Base-by-base conservation (phyloP, 2,797 vertebrate species). In the Malurus splendens region DNA sequence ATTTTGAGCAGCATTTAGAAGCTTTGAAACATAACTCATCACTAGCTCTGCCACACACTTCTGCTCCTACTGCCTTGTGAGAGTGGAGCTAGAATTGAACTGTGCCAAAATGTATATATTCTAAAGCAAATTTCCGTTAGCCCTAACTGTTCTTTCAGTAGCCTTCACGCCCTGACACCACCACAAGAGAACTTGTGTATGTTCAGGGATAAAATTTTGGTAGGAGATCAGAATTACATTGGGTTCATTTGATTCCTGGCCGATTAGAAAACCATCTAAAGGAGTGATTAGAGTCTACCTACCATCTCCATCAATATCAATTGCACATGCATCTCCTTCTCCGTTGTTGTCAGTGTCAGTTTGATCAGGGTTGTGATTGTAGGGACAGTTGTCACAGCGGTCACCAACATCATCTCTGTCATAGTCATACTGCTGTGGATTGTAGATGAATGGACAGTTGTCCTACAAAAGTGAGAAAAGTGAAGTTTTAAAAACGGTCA, bases 271-370 rank as follows among this genome's bases (percentile, higher is more conserved):
- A 38, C 36, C 1, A 44, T 18, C 22, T 48, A 45, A 66, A 79
- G 23, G 39, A 80, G 15, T 12, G 17, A 47, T n/a, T 14, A 70
- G 76, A 82, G 32, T 30, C 33, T 9, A 85, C 98, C 94, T 96
- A 99, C 99, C 99, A 39, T 99, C 99, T n/a, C 99, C 99, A 52
- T 99, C 99, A 39, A 99, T 99, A 96, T 99, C 99, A 28, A 98
- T 96, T 33, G 99, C 98, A 51, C 99, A 99, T 55, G 99, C 99
- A 17, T 99, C 99, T 42, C 99, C 99, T 96, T 99, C 99, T 72
- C 99, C 99, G 0, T 99, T 99, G 95, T 96, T 98, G 95, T 99
- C 99, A 2, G 99, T 99, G 95, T 99, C 99, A 1, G 97, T 98
- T 96, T 99, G 99, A 90, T 99, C 99, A 24, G 99, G 97, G 95